Conservation (phyloP, 2,113 vertebrate genomes). For the human region GRCh38 chr5:95526001-95526500, state of each 20-base stretch:
- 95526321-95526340: not conserved
- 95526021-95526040: not conserved
- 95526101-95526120: not conserved
- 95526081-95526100: not conserved
- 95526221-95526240: not conserved
- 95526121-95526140: not conserved
- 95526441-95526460: not conserved
- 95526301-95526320: not conserved
- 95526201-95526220: not conserved
- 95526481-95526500: not conserved
- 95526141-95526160: not conserved
- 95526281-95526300: not conserved
- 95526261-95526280: not conserved
- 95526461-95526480: not conserved
- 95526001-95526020: not conserved
- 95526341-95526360: not conserved
- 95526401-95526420: not conserved
- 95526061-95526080: not conserved
- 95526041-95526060: not conserved
- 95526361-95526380: not conserved
- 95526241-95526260: not conserved
- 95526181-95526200: not conserved
- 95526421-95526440: not conserved
- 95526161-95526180: slow-evolving; percentile 46
- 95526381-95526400: not conserved